phyloP scores from a whole-genome alignment of 2,888 invertebrate species.

The Synergus laeviventris region DNA sequence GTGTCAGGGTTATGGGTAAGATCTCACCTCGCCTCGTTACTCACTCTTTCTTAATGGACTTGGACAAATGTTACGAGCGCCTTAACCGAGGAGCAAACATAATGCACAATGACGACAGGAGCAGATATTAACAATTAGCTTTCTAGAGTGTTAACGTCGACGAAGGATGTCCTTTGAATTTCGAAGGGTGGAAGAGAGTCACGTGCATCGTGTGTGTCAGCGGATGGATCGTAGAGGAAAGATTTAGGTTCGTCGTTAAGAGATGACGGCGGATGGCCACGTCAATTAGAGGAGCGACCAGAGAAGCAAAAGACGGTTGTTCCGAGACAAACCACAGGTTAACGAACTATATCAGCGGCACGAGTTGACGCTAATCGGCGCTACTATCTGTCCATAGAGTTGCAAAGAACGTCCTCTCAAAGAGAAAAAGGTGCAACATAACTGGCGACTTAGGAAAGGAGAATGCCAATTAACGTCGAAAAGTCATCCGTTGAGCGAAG shows the following conservation, averaged over 20 bases:
- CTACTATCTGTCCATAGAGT: conserved; percentile 54
- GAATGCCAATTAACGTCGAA: conserved; percentile 53
- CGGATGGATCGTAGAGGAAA: conserved; percentile 18
- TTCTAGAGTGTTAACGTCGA: background rate
- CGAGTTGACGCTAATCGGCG: conserved; percentile 60
- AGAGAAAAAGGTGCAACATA: background rate
- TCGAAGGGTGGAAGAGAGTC: background rate
- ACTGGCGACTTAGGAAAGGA: conserved; percentile 3
- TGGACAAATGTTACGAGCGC: conserved; percentile 48
- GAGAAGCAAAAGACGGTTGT: background rate
- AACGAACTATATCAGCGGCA: conserved; percentile 62
- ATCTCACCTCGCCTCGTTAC: conserved; percentile 18
- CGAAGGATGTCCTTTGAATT: background rate
- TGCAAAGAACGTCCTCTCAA: background rate
- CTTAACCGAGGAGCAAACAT: conserved; percentile 7
- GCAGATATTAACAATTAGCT: conserved; percentile 17
- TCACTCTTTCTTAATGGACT: conserved; percentile 44
- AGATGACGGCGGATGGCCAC: conserved; percentile 56
- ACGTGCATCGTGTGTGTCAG: conserved; percentile 6
- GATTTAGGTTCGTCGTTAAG: conserved; percentile 57
- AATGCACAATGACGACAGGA: conserved; percentile 36
- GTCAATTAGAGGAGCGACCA: conserved; percentile 56
- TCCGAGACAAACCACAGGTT: conserved; percentile 45
- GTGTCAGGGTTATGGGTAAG: conserved; percentile 12
- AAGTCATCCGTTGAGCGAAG: background rate